phyloP scores from a whole-genome alignment of 2,888 invertebrate genomes.

The Smittia aterrima region DNA sequence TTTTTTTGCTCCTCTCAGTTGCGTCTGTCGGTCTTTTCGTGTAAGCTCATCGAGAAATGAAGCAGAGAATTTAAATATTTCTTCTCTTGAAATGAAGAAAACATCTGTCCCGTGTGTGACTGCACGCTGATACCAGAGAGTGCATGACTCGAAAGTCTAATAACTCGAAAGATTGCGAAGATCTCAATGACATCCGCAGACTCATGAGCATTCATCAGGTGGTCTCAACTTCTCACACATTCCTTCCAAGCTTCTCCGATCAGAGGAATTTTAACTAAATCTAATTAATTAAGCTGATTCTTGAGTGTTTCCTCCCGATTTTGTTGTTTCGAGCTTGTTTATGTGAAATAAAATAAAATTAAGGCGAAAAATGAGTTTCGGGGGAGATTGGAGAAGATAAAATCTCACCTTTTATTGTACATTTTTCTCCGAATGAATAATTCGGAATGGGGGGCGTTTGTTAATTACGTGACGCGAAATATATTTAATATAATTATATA shows the following conservation, averaged over 20 bases:
- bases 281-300: slow-evolving; percentile 37
- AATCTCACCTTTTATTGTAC: slow-evolving; percentile 41
- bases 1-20: background rate
- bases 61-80: background rate
- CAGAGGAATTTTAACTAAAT: slow-evolving; percentile 1
- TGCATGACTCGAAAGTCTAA: no score
- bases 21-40: no score
- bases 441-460: no score
- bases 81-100: background rate
- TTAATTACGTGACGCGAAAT: no score
- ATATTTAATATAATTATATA: no score
- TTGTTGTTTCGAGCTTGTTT: slow-evolving; percentile 4
- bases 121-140: background rate
- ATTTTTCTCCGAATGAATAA: slow-evolving; percentile 23
- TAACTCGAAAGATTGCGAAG: no score
- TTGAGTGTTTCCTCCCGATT: slow-evolving; percentile 17
- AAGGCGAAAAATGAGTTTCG: background rate
- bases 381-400: slow-evolving; percentile 36
- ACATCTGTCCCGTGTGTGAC: slow-evolving; percentile 35
- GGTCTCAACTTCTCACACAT: slow-evolving; percentile 10
- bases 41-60: background rate
- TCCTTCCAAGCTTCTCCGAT: background rate
- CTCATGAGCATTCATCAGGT: slow-evolving; percentile 18
- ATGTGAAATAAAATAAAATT: slow-evolving; percentile 24
- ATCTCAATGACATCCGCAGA: background rate